Evolutionary conservation across 2,113 vertebrate genomes (phyloP).

Genomic region (Chrysemys picta): DNA sequence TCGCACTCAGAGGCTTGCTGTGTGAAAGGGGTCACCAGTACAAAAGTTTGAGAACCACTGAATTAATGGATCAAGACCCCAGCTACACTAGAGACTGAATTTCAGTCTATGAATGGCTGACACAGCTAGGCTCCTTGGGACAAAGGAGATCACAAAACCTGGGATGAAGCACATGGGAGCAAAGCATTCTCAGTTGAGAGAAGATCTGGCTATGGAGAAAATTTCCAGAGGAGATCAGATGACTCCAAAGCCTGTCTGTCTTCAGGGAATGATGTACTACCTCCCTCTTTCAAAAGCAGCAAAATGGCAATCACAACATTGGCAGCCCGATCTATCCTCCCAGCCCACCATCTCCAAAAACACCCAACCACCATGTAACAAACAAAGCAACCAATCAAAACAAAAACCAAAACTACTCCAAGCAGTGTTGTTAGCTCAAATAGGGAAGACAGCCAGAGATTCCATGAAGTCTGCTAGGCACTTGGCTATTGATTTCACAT

Average conservation of each 20-base stretch:
- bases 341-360: too few relatives aligned
- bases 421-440: neutral
- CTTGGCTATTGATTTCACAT: too few relatives aligned
- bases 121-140: neutral
- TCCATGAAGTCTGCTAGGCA: too few relatives aligned
- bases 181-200: neutral
- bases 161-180: neutral
- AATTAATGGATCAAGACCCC: too few relatives aligned
- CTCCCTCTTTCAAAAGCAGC: neutral
- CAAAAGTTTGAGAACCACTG: too few relatives aligned
- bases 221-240: too few relatives aligned
- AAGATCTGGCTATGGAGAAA: neutral
- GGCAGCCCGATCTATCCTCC: rapidly evolving
- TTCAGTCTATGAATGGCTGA: rapidly evolving
- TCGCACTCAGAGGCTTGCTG: too few relatives aligned
- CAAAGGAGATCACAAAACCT: rapidly evolving
- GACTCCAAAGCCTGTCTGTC: neutral
- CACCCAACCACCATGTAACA: too few relatives aligned
- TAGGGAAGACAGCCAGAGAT: neutral
- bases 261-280: neutral
- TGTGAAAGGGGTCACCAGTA: too few relatives aligned
- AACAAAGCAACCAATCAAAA: too few relatives aligned
- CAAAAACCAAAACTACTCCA: neutral
- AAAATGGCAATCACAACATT: neutral
- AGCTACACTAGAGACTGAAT: too few relatives aligned